Evolutionary conservation across 1,140 invertebrate species (phyloP).

Genomic region (Anthonomus grandis): DNA sequence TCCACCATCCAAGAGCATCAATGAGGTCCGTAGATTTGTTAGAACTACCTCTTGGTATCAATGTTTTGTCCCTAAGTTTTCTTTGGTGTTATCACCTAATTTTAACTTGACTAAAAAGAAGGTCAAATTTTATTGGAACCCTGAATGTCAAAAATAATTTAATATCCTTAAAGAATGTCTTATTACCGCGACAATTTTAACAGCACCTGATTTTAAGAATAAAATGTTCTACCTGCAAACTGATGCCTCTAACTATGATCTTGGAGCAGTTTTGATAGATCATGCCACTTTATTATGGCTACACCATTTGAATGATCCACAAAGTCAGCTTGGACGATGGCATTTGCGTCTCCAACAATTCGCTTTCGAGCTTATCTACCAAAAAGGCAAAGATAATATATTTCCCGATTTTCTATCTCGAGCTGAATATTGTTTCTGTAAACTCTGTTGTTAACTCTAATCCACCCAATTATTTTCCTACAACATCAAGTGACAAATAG

Average conservation of each 20-base stretch:
- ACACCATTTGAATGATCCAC: conserved; percentile 46
- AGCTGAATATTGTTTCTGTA: conserved; percentile 12
- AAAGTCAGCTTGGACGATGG: conserved; percentile 50
- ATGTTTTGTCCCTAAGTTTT: conserved; percentile 50
- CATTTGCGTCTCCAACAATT: conserved; percentile 47
- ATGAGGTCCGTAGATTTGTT: conserved; percentile 43
- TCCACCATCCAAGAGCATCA: conserved; percentile 29
- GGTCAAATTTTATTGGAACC: not conserved
- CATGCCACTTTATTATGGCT: conserved; percentile 51
- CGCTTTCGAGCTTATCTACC: conserved; percentile 46
- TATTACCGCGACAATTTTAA: conserved; percentile 22
- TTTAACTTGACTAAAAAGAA: conserved; percentile 17
- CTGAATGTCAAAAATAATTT: conserved; percentile 24
- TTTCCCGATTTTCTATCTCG: conserved; percentile 29
- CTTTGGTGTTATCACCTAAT: conserved; percentile 43
- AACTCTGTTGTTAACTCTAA: not conserved
- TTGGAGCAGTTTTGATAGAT: conserved; percentile 44
- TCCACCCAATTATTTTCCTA: not conserved
- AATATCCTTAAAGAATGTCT: conserved; percentile 20
- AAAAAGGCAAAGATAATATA: conserved; percentile 38
- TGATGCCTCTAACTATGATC: conserved; percentile 31
- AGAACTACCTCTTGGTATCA: conserved; percentile 50
- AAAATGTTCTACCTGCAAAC: conserved; percentile 37
- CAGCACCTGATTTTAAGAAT: conserved; percentile 32
- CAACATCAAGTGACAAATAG: conserved; percentile 16